These are phyloP conservation scores for Urophycis tenuis DNA, from an alignment of 2,797 vertebrate genomes.

Conservation along the genomic window DNA sequence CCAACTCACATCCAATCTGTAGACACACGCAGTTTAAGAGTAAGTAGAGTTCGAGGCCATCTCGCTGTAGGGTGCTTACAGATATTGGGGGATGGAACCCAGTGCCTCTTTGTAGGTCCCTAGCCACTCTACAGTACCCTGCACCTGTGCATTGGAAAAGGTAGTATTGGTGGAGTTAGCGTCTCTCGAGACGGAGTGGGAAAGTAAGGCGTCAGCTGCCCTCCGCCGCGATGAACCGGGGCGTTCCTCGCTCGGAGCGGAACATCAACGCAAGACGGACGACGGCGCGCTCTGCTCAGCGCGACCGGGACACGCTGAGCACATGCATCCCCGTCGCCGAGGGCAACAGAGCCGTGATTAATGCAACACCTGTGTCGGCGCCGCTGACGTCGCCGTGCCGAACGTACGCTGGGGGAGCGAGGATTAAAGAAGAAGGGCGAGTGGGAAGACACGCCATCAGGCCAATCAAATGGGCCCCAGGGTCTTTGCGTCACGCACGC, in stretches of 20 bases:
- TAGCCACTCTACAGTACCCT: not conserved
- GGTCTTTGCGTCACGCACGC: not conserved
- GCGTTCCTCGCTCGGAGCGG: not conserved
- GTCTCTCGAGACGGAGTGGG: not conserved
- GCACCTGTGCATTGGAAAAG: not conserved
- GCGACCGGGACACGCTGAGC: not conserved
- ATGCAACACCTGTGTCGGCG: not conserved
- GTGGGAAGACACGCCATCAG: too few relatives aligned
- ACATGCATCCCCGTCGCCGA: not conserved
- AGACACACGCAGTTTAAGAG: not conserved
- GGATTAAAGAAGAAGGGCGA: not conserved
- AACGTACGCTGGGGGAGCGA: not conserved
- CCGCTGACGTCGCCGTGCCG: not conserved
- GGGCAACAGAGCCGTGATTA: not conserved
- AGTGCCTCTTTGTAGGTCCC: not conserved
- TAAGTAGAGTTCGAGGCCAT: not conserved
- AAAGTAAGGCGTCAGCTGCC: not conserved
- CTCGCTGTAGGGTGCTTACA: not conserved
- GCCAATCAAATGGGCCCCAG: not conserved
- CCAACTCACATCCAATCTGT: not conserved
- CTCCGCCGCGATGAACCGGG: not conserved
- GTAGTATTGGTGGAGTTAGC: not conserved
- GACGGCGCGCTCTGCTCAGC: not conserved
- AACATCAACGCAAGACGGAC: not conserved
- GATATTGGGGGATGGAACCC: not conserved